Percentiles rank a stretch among this genome's conserved stretches.
Conservation (phyloP, 2,797 vertebrate genomes). For the Vipera latastei region DNA sequence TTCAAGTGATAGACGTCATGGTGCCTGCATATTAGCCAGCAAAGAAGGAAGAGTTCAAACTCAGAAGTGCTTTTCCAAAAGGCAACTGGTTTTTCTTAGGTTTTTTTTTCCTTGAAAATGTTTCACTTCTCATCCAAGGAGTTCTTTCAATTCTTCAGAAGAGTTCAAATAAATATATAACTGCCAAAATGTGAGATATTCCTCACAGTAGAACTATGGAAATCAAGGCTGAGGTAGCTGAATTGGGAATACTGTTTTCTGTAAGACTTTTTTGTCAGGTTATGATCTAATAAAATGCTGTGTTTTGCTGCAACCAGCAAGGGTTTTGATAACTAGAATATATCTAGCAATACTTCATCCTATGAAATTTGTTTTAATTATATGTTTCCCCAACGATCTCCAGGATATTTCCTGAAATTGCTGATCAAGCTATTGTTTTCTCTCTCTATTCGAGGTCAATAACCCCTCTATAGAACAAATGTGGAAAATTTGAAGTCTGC, state of each 20-base stretch:
- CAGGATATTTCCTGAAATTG: neutral
- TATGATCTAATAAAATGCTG: neutral
- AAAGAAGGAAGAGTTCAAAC: neutral
- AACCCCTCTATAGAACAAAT: neutral
- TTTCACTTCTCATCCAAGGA: too few relatives aligned
- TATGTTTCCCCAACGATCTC: neutral
- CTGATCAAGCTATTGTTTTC: neutral
- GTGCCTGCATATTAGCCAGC: neutral
- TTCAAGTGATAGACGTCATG: neutral
- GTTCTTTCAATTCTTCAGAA: neutral
- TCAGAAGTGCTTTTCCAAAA: neutral
- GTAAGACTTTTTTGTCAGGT: neutral
- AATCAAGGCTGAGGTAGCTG: neutral
- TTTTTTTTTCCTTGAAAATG: neutral
- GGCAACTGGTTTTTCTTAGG: neutral
- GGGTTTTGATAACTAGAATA: neutral
- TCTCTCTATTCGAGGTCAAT: neutral
- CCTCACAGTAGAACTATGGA: neutral
- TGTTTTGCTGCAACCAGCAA: neutral
- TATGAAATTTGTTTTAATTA: neutral
- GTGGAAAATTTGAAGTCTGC: neutral
- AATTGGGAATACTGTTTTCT: neutral
- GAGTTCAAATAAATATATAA: neutral
- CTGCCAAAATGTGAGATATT: neutral
- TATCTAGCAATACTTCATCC: neutral